These are phyloP conservation scores for Epinephelus coioides DNA, from an alignment of 2,797 vertebrate genomes.

Conservation along the genomic window DNA sequence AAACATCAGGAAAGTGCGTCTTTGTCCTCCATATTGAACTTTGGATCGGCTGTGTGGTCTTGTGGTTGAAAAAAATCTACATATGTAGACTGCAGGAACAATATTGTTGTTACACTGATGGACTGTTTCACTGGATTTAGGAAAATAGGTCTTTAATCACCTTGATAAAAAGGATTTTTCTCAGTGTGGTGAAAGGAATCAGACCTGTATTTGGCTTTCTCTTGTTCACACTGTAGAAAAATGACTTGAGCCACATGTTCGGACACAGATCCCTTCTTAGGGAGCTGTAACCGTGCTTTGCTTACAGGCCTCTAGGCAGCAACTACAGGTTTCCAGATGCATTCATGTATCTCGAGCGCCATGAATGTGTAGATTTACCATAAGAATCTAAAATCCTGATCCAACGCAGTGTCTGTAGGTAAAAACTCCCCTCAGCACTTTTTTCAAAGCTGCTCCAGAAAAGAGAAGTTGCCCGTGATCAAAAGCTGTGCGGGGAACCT, in stretches of 20 bases:
- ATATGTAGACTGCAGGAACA: background rate
- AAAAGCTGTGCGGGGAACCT: conserved; percentile 59
- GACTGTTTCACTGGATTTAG: background rate
- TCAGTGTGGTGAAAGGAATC: background rate
- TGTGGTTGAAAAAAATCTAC: background rate
- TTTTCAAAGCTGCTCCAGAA: conserved; percentile 48
- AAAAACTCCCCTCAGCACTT: conserved; percentile 31
- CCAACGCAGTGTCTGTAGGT: conserved; percentile 39
- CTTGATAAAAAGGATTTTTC: background rate
- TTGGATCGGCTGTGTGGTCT: background rate
- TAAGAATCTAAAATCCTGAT: conserved; percentile 13
- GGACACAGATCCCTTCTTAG: background rate
- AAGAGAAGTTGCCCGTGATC: conserved; percentile 40
- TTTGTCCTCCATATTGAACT: conserved; percentile 14
- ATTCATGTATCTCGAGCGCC: background rate
- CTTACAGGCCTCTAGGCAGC: conserved; percentile 4
- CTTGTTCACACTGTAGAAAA: background rate
- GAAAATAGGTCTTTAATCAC: background rate
- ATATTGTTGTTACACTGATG: background rate
- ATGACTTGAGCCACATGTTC: background rate
- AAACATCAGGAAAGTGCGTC: background rate
- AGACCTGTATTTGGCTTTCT: background rate
- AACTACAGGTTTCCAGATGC: background rate
- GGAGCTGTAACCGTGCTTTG: background rate
- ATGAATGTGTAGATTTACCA: background rate